Base-by-base conservation (phyloP, 2,113 vertebrate species). In the Corydoras sp. region DNA sequence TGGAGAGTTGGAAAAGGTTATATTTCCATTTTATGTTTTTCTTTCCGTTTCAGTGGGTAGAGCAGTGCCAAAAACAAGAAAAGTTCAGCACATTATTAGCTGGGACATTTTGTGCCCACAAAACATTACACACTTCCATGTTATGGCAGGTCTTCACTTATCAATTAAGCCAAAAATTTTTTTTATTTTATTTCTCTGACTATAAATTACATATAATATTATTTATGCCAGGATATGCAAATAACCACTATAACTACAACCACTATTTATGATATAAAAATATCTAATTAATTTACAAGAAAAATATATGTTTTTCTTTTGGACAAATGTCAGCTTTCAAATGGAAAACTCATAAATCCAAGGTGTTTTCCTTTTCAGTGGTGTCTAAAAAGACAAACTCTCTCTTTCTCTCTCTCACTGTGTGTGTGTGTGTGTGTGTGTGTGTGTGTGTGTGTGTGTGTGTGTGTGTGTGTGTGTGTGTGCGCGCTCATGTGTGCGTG, bases 11-110 rank as follows among this genome's bases (percentile, higher is more conserved):
- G 73, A 71, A 14, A 53, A 63, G 72, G 72, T 73, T 66, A 61
- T 14, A 67, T 83, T 82, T 58, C 77, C 76, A 74, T 15, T 65
- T 59, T 31, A 4, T 24, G 53, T 55, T 10, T 71, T 29, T 2
- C 29, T 72, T 71, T 51, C 32, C 4, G 30, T 53, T 59, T 43
- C 35, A 43, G 68, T 63, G 56, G 15, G 68, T 73, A 72, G 69
- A 68, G 35, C 10, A 32, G 54, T 69, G 80, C 82, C 83, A 84
- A 84, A 80, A 70, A 78, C 74, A 81, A 82, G 72, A 85, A 35
- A 50, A 65, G 43, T 62, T 48, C 5, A 30, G 71, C 50, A 61
- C 68, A 60, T 53, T 31, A 75, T 29, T 50, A 60, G 53, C 72
- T 65, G 12, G 35, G 29, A 60, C 63, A 64, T 31, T 64, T 58